These are phyloP conservation scores for Dendrocincla tyrannina DNA, from an alignment of 2,797 vertebrate genomes.

Conservation along the genomic window DNA sequence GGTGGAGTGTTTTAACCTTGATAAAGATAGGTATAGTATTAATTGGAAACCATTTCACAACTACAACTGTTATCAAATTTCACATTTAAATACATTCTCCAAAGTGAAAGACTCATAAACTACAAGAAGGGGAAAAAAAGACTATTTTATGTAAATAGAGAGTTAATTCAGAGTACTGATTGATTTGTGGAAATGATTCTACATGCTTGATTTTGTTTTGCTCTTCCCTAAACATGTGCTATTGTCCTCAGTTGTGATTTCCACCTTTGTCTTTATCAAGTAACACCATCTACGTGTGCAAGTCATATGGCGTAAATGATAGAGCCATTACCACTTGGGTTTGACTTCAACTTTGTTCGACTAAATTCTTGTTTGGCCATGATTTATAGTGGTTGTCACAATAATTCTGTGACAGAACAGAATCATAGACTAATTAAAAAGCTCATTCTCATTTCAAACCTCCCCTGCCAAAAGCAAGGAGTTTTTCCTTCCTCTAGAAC, in stretches of 20 bases:
- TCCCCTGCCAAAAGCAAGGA: not conserved
- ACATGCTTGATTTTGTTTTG: not conserved
- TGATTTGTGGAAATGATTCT: not conserved
- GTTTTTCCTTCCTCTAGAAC: no score
- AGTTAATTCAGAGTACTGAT: not conserved
- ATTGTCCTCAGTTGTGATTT: not conserved
- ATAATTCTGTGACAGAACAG: not conserved
- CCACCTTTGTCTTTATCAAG: not conserved
- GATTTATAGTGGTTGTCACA: not conserved
- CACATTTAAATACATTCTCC: not conserved
- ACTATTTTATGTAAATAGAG: not conserved
- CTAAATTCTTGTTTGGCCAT: not conserved
- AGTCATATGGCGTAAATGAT: not conserved
- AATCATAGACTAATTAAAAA: not conserved
- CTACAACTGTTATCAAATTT: not conserved
- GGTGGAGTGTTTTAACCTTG: not conserved
- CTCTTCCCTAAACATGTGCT: not conserved
- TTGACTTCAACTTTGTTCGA: not conserved
- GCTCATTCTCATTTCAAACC: not conserved
- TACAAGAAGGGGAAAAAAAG: fast-evolving
- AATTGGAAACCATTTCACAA: not conserved
- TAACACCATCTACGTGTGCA: not conserved
- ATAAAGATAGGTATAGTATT: not conserved
- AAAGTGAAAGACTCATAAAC: not conserved
- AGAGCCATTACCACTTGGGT: no score